Evolutionary conservation across 2,113 vertebrate genomes (phyloP).

Genomic region (Saimiri boliviensis): DNA sequence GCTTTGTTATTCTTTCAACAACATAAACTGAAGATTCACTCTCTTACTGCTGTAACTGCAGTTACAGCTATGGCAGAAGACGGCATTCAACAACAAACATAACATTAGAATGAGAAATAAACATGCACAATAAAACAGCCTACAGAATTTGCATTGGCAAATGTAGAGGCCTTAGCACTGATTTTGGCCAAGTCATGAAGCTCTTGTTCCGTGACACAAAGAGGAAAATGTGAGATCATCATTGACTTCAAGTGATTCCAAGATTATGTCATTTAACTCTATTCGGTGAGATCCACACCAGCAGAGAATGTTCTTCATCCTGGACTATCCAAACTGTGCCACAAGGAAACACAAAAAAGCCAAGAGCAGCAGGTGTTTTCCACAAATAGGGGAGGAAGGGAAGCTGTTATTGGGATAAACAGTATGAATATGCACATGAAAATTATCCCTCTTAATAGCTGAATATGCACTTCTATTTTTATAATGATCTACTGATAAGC

Average conservation of each 20-base stretch:
- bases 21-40: neutral
- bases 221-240: neutral
- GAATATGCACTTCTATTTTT: neutral
- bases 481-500: neutral
- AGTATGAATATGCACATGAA: neutral
- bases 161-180: neutral
- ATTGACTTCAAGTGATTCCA: constrained; percentile 16
- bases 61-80: neutral
- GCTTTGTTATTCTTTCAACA: neutral
- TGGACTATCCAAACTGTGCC: neutral
- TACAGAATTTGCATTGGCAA: neutral
- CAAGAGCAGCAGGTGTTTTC: neutral
- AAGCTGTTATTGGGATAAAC: neutral
- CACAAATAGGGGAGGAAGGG: neutral
- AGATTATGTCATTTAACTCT: neutral
- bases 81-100: neutral
- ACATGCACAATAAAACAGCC: neutral
- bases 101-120: constrained; percentile 8
- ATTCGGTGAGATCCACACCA: neutral
- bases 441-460: neutral
- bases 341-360: neutral
- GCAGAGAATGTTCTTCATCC: neutral
- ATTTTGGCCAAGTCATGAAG: neutral
- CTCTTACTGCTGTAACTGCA: neutral
- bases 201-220: constrained; percentile 7